phyloP scores from a whole-genome alignment of 2,888 invertebrate genomes.

The Pseudanteris insignis region DNA sequence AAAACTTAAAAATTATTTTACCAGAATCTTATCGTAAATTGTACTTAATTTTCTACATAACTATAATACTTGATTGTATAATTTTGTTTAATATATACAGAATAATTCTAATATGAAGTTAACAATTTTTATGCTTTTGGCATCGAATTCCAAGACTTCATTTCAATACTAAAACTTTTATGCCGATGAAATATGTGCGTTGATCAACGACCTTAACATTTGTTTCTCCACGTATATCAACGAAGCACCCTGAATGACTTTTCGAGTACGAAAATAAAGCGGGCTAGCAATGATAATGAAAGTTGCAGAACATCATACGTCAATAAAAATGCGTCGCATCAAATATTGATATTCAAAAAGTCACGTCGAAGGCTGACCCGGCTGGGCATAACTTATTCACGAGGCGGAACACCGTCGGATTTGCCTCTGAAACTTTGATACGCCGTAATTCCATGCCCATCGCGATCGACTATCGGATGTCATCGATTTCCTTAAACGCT shows the following conservation, averaged over 20 bases:
- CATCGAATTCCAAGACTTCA: too few relatives aligned
- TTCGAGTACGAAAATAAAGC: neutral
- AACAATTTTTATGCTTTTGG: too few relatives aligned
- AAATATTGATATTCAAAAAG: slow-evolving; percentile 13
- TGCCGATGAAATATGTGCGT: too few relatives aligned
- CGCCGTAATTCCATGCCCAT: slow-evolving; percentile 7
- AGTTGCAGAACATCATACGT: slow-evolving; percentile 5
- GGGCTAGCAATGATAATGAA: neutral
- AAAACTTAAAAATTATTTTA: too few relatives aligned
- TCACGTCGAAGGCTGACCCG: slow-evolving; percentile 5
- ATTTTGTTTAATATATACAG: too few relatives aligned
- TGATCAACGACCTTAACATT: too few relatives aligned
- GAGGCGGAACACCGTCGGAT: slow-evolving; percentile 3
- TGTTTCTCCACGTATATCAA: too few relatives aligned
- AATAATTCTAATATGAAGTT: too few relatives aligned
- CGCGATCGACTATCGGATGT: slow-evolving; percentile 14
- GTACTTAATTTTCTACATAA: too few relatives aligned
- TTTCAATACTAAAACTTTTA: neutral
- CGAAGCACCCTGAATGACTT: neutral
- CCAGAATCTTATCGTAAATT: too few relatives aligned
- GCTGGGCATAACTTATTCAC: slow-evolving; percentile 10
- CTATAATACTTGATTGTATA: too few relatives aligned
- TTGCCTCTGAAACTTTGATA: slow-evolving; percentile 12
- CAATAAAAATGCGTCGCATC: slow-evolving; percentile 8
- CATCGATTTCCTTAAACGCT: slow-evolving; percentile 26